Evolutionary conservation across 2,797 vertebrate genomes (phyloP).

Genomic region (Echiichthys vipera): DNA sequence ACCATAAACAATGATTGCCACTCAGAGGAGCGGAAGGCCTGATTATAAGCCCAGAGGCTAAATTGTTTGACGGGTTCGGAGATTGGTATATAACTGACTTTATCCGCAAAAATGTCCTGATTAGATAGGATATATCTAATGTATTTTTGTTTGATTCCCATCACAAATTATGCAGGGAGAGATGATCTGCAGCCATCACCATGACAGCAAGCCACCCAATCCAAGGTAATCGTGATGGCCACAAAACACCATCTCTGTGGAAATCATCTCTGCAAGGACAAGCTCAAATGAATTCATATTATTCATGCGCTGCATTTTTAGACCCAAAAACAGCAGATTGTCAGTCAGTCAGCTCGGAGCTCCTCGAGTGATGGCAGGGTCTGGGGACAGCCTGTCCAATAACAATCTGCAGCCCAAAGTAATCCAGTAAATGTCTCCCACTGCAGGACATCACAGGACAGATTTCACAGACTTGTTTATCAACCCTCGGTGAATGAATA

Average conservation of each 20-base stretch:
- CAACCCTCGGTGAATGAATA: background rate
- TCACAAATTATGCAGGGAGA: background rate
- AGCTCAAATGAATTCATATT: background rate
- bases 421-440: conserved; percentile 12
- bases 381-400: background rate
- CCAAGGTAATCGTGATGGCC: background rate
- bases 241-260: background rate
- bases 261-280: background rate
- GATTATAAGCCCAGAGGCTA: no score
- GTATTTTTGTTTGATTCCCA: background rate
- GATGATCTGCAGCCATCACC: background rate
- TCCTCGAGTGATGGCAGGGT: background rate
- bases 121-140: background rate
- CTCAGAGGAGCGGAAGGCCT: no score
- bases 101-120: background rate
- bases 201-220: background rate
- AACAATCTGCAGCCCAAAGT: background rate
- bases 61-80: no score
- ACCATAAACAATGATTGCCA: no score
- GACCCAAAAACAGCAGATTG: conserved; percentile 2
- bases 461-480: conserved; percentile 18
- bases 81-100: background rate
- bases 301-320: background rate
- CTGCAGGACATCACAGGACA: background rate
- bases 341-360: background rate